phyloP scores from a whole-genome alignment of 2,797 vertebrate genomes.

The Aratinga solstitialis region DNA sequence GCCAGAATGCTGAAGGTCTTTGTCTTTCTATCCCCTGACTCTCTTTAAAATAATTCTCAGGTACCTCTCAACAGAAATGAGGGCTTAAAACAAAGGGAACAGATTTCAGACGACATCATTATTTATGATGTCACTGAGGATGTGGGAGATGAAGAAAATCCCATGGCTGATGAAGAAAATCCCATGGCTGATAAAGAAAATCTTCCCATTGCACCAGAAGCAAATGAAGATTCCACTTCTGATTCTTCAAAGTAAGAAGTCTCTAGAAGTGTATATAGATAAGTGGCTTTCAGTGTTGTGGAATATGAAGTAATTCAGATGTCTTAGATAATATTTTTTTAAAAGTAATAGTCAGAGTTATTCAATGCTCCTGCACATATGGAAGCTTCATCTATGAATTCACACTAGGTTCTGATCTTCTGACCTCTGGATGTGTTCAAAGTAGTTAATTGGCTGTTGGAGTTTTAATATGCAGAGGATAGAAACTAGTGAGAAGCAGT shows the following conservation, averaged over 20 bases:
- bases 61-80: constrained; percentile 83
- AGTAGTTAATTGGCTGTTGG: not conserved
- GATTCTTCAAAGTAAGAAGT: constrained; percentile 77
- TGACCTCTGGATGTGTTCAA: not conserved
- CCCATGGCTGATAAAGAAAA: constrained; percentile 70
- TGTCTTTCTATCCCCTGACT: not conserved
- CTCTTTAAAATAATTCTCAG: constrained; percentile 68
- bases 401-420: not conserved
- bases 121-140: constrained; percentile 91
- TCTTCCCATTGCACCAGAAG: constrained; percentile 75
- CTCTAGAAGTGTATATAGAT: not conserved
- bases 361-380: not conserved
- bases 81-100: constrained; percentile 81
- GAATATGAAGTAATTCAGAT: not conserved
- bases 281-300: not conserved
- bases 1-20: not conserved
- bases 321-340: not conserved
- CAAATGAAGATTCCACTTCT: constrained; percentile 73
- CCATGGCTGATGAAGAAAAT: constrained; percentile 72
- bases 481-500: not conserved
- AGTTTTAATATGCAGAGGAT: not conserved
- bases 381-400: not conserved
- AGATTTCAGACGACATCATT: constrained; percentile 90
- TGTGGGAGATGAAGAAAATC: constrained; percentile 76
- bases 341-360: not conserved